phyloP scores from a whole-genome alignment of 2,113 vertebrate genomes.

The Arizona elegans region DNA sequence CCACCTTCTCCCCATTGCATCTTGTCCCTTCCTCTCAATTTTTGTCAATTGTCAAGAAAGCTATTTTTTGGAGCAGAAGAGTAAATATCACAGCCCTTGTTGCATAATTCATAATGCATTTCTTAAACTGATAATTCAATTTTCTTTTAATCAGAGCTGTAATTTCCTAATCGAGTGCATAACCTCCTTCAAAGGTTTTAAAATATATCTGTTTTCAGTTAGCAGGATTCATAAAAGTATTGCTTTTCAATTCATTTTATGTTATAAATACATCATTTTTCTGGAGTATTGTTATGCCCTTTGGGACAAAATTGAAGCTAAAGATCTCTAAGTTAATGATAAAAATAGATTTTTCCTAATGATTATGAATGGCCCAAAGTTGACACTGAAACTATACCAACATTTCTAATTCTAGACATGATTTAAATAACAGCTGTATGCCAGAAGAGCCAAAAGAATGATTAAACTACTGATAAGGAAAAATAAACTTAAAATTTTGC shows the following conservation, averaged over 20 bases:
- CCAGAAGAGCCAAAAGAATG: neutral
- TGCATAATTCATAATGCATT: neutral
- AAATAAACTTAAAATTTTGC: neutral
- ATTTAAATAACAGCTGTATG: neutral
- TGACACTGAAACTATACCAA: neutral
- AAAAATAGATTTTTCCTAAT: neutral
- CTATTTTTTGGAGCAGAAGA: neutral
- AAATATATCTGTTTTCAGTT: conserved; percentile 24
- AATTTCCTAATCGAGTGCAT: neutral
- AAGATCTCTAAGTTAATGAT: neutral
- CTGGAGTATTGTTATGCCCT: conserved; percentile 18
- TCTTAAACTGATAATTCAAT: neutral
- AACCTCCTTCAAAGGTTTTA: neutral
- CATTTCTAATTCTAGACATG: neutral
- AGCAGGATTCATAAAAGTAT: conserved; percentile 19
- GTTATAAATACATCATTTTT: neutral
- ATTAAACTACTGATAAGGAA: neutral
- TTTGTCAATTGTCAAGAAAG: neutral
- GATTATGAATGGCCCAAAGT: neutral
- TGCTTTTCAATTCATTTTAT: conserved; percentile 17
- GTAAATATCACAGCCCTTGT: neutral
- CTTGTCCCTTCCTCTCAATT: neutral
- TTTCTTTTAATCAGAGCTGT: neutral
- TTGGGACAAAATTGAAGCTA: neutral
- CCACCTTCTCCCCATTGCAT: neutral